Conservation (phyloP, 2,797 vertebrate genomes). For the Pseudochromis fuscus region DNA sequence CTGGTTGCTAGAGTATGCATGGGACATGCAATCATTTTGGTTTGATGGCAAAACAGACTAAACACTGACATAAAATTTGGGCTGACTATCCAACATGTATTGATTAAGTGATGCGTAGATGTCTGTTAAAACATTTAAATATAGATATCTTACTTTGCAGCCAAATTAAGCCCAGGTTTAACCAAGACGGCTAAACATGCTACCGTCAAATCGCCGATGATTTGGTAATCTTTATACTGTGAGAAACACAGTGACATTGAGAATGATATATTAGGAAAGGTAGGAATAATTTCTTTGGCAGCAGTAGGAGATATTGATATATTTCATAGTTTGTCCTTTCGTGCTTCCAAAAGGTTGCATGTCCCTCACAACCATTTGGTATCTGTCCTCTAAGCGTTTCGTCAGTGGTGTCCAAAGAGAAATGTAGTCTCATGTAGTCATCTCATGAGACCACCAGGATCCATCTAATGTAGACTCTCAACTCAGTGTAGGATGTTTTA, state of each 20-base stretch:
- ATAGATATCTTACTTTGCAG: constrained; percentile 7
- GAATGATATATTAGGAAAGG: no score
- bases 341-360: constrained; percentile 48
- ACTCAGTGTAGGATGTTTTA: constrained; percentile 6
- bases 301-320: rapidly evolving
- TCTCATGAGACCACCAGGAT: constrained; percentile 25
- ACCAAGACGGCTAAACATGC: background rate
- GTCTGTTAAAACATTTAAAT: background rate
- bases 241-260: constrained; percentile 7
- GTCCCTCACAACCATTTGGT: constrained; percentile 40
- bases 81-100: background rate
- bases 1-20: constrained; percentile 38
- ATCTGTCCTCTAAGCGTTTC: constrained; percentile 7
- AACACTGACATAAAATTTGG: background rate
- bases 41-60: constrained; percentile 15
- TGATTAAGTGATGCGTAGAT: background rate
- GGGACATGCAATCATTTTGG: constrained; percentile 61
- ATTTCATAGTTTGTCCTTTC: background rate
- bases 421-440: background rate
- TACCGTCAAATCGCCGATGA: background rate
- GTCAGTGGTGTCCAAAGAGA: constrained; percentile 27
- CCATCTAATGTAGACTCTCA: constrained; percentile 9
- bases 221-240: background rate
- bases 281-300: no score
- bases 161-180: constrained; percentile 25